Base-by-base conservation (phyloP, 2,113 vertebrate species). In the Mirza zaza region DNA sequence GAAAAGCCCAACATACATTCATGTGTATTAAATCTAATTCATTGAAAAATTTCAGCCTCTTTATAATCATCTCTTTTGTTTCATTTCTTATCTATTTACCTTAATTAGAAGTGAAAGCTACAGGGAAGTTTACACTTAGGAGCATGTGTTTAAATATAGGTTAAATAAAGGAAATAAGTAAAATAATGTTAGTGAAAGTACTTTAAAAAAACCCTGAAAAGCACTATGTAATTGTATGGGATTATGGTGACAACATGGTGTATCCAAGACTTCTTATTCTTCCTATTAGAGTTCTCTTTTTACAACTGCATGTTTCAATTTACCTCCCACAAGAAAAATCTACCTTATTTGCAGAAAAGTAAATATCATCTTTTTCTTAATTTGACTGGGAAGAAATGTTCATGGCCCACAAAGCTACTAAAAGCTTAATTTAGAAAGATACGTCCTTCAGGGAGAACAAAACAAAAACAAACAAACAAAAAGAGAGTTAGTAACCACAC, bases 121-220 rank as follows among this genome's bases (percentile, higher is more conserved):
- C 0, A 88, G 29, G 18, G 42, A 95, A 48, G 34, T 45, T 65
- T 84, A 81, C 18, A 92, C 14, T 73, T 89, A 70, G 36, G 25
- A 85, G 8, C 18, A 61, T 17, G 5, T 70, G 21, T 84, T 73
- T 79, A 92, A 77, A 87, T 29, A 52, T 15, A 68, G 29, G 18
- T 61, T 93, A 76, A 93, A 32, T 81, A 42, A 96, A 91, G 50
- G 48, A 36, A 93, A 81, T 70, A 77, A 86, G 39, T 63, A 75
- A 94, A 92, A 61, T 20, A 77, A 84, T n/a, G 29, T 61, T 79
- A 73, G 25, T 71, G 5, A 55, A 96, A 94, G 67, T 68, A 86
- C 9, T 57, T 34, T 0, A 75, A 88, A 92, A 92, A 59, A 87
- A 82, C 29, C 23, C 29, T 52, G 34, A 86, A 65, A 87, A 84